Conservation (phyloP, 2,113 vertebrate genomes). For the Larimichthys polyactis region DNA sequence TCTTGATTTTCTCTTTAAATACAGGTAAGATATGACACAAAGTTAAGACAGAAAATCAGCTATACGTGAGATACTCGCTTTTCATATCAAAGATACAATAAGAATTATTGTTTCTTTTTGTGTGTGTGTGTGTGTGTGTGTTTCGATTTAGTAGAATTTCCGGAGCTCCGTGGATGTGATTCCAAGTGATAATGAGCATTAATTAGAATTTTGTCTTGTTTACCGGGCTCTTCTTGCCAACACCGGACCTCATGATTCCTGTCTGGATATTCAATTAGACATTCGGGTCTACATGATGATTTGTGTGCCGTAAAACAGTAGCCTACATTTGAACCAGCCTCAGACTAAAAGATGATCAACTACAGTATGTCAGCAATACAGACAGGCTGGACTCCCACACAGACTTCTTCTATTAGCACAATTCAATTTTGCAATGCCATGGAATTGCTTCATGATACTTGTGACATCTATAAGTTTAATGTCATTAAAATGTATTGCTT, state of each 20-base stretch:
- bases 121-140: too few relatives aligned
- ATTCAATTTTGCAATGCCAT: constrained; percentile 14
- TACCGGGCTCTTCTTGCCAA: constrained; percentile 30
- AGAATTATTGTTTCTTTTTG: not conserved
- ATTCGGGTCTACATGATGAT: constrained; percentile 38
- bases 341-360: constrained; percentile 28
- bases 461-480: constrained; percentile 11
- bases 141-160: constrained; percentile 24
- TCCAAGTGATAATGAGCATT: constrained; percentile 36
- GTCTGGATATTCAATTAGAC: constrained; percentile 56
- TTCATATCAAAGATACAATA: not conserved
- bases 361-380: constrained; percentile 28
- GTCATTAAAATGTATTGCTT: not conserved
- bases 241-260: constrained; percentile 51
- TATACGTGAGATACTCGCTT: not conserved
- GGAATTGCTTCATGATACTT: constrained; percentile 25
- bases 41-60: not conserved
- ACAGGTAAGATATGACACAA: not conserved
- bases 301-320: constrained; percentile 42
- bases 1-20: not conserved
- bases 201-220: constrained; percentile 48
- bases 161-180: not conserved
- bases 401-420: not conserved
- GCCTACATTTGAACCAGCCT: not conserved
- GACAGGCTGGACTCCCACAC: constrained; percentile 8